A percentile compares a stretch with the other conserved stretches of the same genome.
phyloP scores from a whole-genome alignment of 2,113 vertebrate species.

The Sander vitreus region DNA sequence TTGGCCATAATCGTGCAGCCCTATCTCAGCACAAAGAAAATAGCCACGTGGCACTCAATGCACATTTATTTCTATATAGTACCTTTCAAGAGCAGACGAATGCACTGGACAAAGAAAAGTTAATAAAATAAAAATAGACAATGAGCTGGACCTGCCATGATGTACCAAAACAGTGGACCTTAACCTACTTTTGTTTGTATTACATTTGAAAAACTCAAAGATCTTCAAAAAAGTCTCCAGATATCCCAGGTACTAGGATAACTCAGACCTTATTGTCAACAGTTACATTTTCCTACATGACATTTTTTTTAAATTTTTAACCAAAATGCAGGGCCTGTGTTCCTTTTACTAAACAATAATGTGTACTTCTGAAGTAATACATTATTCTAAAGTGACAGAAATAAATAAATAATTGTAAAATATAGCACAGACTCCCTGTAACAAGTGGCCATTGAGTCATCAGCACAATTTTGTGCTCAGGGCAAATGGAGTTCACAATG shows the following conservation, averaged over 20 bases:
- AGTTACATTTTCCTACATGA: neutral
- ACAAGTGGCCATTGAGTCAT: slow-evolving; percentile 64
- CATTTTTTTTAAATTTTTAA: too few species aligned
- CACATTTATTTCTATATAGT: slow-evolving; percentile 3
- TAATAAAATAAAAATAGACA: slow-evolving; percentile 2
- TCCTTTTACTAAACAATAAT: neutral
- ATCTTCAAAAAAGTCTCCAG: neutral
- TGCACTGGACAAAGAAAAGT: neutral
- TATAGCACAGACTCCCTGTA: slow-evolving; percentile 11
- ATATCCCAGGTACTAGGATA: neutral
- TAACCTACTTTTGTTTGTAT: neutral
- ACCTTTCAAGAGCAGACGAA: neutral
- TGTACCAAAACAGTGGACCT: neutral
- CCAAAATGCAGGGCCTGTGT: neutral
- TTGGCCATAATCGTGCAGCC: too few species aligned
- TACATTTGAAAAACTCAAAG: neutral
- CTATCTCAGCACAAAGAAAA: neutral
- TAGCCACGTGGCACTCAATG: neutral
- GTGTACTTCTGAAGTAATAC: slow-evolving; percentile 9
- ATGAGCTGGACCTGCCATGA: neutral
- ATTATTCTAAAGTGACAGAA: slow-evolving; percentile 5
- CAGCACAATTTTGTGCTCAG: slow-evolving; percentile 48
- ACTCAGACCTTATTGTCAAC: neutral
- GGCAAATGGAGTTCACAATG: slow-evolving; percentile 57
- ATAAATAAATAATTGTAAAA: slow-evolving; percentile 9